Conservation (phyloP, 2,888 invertebrate species). For the Ceriagrion tenellum region DNA sequence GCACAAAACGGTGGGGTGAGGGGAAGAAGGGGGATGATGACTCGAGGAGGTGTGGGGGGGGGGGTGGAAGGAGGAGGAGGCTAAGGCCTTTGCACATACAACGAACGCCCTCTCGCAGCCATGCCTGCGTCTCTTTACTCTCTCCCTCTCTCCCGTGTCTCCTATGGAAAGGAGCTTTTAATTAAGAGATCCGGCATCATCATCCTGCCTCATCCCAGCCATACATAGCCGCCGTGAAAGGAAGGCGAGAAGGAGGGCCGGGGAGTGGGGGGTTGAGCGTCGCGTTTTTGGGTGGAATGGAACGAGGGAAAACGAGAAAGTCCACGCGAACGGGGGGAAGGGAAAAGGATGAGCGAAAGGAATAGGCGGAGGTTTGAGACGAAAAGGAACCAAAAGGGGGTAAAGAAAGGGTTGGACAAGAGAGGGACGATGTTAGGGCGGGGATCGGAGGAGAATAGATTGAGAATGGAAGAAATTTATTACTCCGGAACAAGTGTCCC, state of each 20-base stretch:
- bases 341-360: neutral
- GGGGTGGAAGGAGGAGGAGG: neutral
- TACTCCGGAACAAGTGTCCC: conserved; percentile 12
- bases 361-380: neutral
- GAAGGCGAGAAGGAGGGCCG: neutral
- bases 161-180: conserved; percentile 56
- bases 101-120: neutral
- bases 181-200: conserved; percentile 55
- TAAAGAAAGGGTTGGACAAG: too few species aligned
- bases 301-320: neutral
- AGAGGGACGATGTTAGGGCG: neutral
- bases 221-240: neutral
- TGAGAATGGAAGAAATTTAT: conserved; percentile 7
- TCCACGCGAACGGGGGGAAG: too few species aligned
- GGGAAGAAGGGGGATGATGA: neutral
- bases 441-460: neutral
- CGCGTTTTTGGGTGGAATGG: neutral
- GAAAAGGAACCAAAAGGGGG: too few species aligned
- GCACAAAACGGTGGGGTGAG: neutral
- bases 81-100: neutral
- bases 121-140: neutral
- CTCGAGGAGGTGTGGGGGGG: neutral
- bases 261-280: neutral
- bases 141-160: neutral
- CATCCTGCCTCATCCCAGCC: conserved; percentile 16